Percentiles rank a stretch among this genome's conserved stretches.
phyloP scores from a whole-genome alignment of 1,140 invertebrate genomes.

The Popillia japonica region DNA sequence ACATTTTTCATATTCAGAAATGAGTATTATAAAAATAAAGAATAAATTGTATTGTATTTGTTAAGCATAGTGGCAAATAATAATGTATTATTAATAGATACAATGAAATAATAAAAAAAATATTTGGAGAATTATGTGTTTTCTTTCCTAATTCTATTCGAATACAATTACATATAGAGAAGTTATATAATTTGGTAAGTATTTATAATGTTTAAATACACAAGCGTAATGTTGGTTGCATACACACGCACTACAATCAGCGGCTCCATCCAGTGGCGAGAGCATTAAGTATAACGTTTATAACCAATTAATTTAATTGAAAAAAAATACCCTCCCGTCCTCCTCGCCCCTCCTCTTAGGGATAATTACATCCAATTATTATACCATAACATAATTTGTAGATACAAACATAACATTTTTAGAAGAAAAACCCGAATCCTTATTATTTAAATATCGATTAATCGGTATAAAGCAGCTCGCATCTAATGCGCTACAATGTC shows the following conservation, averaged over 20 bases:
- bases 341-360: no score
- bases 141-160: not conserved
- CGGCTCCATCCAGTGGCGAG: not conserved
- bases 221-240: not conserved
- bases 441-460: not conserved
- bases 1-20: conserved; percentile 55
- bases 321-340: no score
- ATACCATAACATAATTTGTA: no score
- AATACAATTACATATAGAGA: no score
- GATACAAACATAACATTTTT: no score
- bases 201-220: no score
- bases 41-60: conserved; percentile 56
- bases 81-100: conserved; percentile 54
- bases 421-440: no score
- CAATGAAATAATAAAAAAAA: conserved; percentile 50
- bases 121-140: not conserved
- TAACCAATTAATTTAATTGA: no score
- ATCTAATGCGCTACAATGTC: not conserved
- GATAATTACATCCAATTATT: not conserved
- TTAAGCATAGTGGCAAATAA: conserved; percentile 57
- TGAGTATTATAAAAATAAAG: conserved; percentile 52
- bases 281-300: not conserved
- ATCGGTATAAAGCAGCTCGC: not conserved
- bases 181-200: no score
- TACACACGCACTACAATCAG: not conserved